Evolutionary conservation across 2,113 vertebrate species (phyloP).

Genomic region (Isichthys henryi): DNA sequence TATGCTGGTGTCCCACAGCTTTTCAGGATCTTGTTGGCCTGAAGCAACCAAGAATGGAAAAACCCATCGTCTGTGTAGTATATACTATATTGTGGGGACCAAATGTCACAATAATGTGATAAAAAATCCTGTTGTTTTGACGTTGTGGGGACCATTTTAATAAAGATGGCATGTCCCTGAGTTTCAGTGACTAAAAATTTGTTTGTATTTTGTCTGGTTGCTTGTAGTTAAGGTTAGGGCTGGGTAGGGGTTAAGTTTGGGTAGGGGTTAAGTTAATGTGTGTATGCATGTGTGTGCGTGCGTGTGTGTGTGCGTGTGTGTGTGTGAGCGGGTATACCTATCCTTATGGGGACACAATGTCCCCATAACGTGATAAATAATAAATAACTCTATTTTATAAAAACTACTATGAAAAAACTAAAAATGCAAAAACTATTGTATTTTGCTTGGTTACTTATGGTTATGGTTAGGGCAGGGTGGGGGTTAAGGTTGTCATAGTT

Average conservation of each 20-base stretch:
- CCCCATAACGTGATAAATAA: too few relatives aligned
- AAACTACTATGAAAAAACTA: too few relatives aligned
- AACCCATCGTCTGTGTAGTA: not conserved
- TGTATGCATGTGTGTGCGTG: too few relatives aligned
- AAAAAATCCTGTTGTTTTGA: not conserved
- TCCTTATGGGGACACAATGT: too few relatives aligned
- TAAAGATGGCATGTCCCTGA: too few relatives aligned
- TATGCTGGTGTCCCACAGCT: not conserved
- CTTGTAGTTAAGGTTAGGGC: not conserved
- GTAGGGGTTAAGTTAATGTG: not conserved
- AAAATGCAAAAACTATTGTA: too few relatives aligned
- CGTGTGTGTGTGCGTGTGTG: too few relatives aligned
- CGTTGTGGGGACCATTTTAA: not conserved
- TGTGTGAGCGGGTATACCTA: too few relatives aligned
- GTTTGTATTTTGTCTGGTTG: not conserved
- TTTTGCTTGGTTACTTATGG: too few relatives aligned
- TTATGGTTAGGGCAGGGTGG: too few relatives aligned
- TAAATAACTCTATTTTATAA: too few relatives aligned
- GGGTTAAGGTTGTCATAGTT: too few relatives aligned
- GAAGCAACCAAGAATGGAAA: not conserved
- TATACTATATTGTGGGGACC: not conserved
- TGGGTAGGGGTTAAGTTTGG: not conserved
- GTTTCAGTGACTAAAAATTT: not conserved
- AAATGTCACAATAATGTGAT: not conserved
- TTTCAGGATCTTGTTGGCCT: not conserved